Conservation (phyloP, 1,140 invertebrate genomes). For the Samia ricini region DNA sequence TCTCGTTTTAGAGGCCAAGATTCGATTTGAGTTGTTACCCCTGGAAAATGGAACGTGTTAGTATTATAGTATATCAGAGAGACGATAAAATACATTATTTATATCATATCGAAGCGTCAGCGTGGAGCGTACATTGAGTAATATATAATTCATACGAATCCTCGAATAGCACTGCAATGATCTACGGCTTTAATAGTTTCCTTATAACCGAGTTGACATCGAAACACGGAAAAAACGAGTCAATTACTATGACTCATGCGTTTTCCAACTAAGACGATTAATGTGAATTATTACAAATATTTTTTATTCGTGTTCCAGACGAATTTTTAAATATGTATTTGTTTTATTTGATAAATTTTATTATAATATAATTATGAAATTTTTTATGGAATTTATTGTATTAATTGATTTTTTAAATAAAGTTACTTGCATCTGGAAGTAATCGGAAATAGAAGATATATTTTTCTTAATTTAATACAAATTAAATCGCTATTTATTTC, state of each 20-base stretch:
- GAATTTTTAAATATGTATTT: neutral
- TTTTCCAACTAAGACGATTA: constrained; percentile 9
- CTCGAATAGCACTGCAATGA: constrained; percentile 5
- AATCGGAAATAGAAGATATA: no score
- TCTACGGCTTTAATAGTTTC: constrained; percentile 12
- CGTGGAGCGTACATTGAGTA: neutral
- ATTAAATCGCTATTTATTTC: no score
- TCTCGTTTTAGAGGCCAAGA: no score
- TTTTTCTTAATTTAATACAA: no score
- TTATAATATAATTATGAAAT: no score
- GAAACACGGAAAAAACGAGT: constrained; percentile 13
- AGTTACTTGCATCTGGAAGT: no score
- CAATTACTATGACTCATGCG: constrained; percentile 10
- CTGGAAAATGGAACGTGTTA: neutral
- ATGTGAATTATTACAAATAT: neutral
- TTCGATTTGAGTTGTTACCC: no score
- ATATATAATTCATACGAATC: constrained; percentile 1
- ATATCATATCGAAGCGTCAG: neutral
- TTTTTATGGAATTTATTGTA: no score
- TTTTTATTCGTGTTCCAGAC: neutral
- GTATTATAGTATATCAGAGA: neutral
- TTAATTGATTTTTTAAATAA: no score
- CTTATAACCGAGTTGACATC: constrained; percentile 14
- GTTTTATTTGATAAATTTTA: neutral
- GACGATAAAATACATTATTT: neutral